Evolutionary conservation across 1,140 invertebrate species (phyloP).

Genomic region (Sitobion miscanthi): DNA sequence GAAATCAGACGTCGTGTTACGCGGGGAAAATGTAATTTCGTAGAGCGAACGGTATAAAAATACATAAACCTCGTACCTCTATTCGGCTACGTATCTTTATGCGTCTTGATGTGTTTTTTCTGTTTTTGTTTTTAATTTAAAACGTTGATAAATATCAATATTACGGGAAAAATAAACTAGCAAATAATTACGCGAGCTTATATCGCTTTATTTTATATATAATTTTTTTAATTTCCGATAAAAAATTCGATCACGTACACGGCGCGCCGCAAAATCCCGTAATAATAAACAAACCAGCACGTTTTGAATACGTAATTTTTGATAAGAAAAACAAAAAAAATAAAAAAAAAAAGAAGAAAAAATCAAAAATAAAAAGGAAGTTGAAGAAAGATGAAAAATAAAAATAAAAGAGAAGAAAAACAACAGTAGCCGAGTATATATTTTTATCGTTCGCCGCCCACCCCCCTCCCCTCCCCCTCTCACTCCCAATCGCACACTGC

Average conservation of each 20-base stretch:
- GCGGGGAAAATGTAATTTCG: background rate
- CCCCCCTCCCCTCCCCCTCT: too few species aligned
- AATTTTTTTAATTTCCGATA: conserved; percentile 36
- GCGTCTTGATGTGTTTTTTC: background rate
- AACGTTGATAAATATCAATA: conserved; percentile 31
- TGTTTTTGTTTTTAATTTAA: background rate
- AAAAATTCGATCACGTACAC: conserved; percentile 14
- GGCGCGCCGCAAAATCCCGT: background rate
- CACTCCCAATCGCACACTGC: background rate
- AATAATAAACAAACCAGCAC: conserved; percentile 39
- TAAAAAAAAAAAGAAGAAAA: background rate
- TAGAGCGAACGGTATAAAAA: background rate
- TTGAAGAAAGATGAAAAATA: background rate
- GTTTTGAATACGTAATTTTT: conserved; percentile 51
- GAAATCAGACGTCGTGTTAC: background rate
- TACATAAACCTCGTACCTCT: background rate
- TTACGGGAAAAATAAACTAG: background rate
- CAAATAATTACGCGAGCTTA: conserved; percentile 1
- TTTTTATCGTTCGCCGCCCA: background rate
- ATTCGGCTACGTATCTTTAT: background rate
- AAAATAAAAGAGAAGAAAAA: background rate
- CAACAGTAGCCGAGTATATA: background rate
- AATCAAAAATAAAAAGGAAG: background rate
- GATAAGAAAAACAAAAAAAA: background rate
- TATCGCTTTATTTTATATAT: background rate